phyloP scores from a whole-genome alignment of 2,888 invertebrate species.

The Eristalinus aeneus region DNA sequence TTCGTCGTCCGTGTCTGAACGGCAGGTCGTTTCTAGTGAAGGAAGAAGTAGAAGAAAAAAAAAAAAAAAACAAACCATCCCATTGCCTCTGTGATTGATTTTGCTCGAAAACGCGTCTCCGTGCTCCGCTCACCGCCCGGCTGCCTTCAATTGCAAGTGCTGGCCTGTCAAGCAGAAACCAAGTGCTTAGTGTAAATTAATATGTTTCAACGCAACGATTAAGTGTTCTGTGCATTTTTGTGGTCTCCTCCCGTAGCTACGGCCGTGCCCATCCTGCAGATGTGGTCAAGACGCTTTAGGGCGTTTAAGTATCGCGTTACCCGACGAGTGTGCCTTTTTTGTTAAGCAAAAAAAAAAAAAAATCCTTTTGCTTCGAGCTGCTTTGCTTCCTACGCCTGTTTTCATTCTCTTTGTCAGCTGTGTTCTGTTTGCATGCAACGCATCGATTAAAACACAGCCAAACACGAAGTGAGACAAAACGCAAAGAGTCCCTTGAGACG shows the following conservation, averaged over 20 bases:
- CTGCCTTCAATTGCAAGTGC: constrained; percentile 2
- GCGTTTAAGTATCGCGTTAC: constrained; percentile 64
- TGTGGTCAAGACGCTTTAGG: constrained; percentile 66
- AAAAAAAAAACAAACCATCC: not conserved
- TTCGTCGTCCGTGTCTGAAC: not conserved
- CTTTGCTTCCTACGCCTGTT: not conserved
- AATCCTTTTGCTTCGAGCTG: not conserved
- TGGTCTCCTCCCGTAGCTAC: not conserved
- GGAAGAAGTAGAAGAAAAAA: too few relatives aligned
- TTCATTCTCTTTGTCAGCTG: constrained; percentile 45
- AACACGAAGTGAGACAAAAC: constrained; percentile 13
- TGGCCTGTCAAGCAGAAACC: not conserved
- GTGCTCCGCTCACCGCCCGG: not conserved
- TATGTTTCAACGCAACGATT: constrained; percentile 38
- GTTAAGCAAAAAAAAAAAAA: not conserved
- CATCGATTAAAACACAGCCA: constrained; percentile 45
- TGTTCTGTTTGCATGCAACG: constrained; percentile 45
- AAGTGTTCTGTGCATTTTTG: constrained; percentile 44
- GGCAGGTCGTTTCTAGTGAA: not conserved
- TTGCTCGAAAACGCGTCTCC: not conserved
- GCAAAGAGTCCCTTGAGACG: constrained; percentile 1
- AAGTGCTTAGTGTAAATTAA: constrained; percentile 43
- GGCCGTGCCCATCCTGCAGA: constrained; percentile 22
- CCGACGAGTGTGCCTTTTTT: constrained; percentile 14
- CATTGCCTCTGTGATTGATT: too few relatives aligned